phyloP scores from a whole-genome alignment of 2,888 invertebrate genomes.

The Polietes domitor region DNA sequence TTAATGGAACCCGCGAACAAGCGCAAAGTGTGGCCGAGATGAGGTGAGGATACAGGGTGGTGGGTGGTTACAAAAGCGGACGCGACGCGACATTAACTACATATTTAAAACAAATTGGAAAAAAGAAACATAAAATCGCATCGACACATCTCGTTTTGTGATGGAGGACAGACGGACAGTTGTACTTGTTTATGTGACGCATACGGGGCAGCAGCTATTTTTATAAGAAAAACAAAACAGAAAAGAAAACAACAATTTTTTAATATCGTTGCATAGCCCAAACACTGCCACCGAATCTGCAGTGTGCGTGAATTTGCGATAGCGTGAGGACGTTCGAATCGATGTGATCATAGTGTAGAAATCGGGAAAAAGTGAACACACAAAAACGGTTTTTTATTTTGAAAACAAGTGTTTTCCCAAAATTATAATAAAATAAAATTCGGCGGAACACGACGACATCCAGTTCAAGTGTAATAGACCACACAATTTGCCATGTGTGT shows the following conservation, averaged over 20 bases:
- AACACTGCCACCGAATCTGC: slow-evolving; percentile 16
- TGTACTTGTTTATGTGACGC: slow-evolving; percentile 50
- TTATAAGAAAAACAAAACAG: slow-evolving; percentile 34
- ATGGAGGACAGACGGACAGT: slow-evolving; percentile 6
- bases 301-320: slow-evolving; percentile 64
- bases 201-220: slow-evolving; percentile 59
- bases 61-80: background rate
- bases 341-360: background rate
- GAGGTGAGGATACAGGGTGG: background rate
- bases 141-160: slow-evolving; percentile 42
- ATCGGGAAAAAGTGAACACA: background rate
- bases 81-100: background rate
- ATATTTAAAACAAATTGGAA: slow-evolving; percentile 23
- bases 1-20: background rate
- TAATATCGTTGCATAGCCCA: slow-evolving; percentile 38
- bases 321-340: slow-evolving; percentile 53
- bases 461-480: slow-evolving; percentile 38
- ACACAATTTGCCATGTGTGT: slow-evolving; percentile 31
- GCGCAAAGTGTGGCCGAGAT: no score
- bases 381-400: no score
- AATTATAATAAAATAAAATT: no score
- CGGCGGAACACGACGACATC: no score
- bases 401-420: no score
- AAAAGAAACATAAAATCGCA: slow-evolving; percentile 42
- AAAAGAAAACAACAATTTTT: slow-evolving; percentile 26